A percentile compares a stretch with the other conserved stretches of the same genome.
These are phyloP conservation scores for Willowsia nigromaculata DNA, from an alignment of 2,888 invertebrate genomes.

Conservation along the genomic window DNA sequence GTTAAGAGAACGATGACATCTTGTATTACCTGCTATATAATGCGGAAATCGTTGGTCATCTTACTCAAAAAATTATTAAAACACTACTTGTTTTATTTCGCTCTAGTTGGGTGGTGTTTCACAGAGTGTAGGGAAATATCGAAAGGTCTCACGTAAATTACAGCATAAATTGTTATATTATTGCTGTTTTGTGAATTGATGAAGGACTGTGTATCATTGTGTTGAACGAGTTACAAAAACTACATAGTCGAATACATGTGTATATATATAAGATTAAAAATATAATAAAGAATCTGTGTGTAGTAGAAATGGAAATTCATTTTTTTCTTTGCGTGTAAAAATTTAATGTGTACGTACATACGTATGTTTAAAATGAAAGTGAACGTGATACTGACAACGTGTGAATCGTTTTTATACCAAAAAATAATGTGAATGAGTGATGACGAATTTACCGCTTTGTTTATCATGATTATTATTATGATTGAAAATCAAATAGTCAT, in stretches of 20 bases:
- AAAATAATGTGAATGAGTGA: slow-evolving; percentile 68
- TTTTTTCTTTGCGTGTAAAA: slow-evolving; percentile 43
- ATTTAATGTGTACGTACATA: slow-evolving; percentile 37
- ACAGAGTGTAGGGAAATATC: slow-evolving; percentile 12
- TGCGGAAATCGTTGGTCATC: slow-evolving; percentile 62
- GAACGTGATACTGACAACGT: slow-evolving; percentile 73
- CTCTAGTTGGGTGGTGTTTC: slow-evolving; percentile 37
- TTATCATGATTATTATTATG: slow-evolving; percentile 31
- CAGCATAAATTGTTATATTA: slow-evolving; percentile 2
- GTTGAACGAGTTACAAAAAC: slow-evolving; percentile 59
- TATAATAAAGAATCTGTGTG: slow-evolving; percentile 32
- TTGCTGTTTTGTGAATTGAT: slow-evolving; percentile 47
- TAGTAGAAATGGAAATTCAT: slow-evolving; percentile 32
- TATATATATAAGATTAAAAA: slow-evolving; percentile 16
- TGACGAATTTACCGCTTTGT: slow-evolving; percentile 66
- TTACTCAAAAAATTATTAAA: slow-evolving; percentile 59
- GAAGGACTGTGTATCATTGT: slow-evolving; percentile 59
- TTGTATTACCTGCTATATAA: slow-evolving; percentile 65
- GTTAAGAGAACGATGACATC: slow-evolving; percentile 43
- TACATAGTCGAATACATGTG: slow-evolving; percentile 55
- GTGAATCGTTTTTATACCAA: slow-evolving; percentile 73
- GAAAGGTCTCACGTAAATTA: slow-evolving; percentile 56
- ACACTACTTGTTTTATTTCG: slow-evolving; percentile 37
- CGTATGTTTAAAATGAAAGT: slow-evolving; percentile 58
- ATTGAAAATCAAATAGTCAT: slow-evolving; percentile 54